These are phyloP conservation scores for Lepilemur ruficaudatus DNA, from an alignment of 2,797 vertebrate genomes.

Conservation along the genomic window DNA sequence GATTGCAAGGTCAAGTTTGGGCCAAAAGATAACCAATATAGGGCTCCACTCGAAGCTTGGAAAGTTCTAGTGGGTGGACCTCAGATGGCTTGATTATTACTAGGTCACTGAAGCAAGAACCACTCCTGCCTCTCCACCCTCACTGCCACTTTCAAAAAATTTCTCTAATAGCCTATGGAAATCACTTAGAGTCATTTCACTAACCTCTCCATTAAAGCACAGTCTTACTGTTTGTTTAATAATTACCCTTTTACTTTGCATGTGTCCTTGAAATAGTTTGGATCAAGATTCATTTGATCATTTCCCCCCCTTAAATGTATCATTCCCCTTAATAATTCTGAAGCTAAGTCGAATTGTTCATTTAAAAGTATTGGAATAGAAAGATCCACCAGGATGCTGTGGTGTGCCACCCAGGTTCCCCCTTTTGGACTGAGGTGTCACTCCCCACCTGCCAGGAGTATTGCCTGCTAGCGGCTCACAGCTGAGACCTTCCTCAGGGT, in stretches of 20 bases:
- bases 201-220: background rate
- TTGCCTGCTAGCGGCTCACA: background rate
- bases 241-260: background rate
- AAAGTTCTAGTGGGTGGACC: background rate
- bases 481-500: background rate
- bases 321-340: conserved; percentile 19
- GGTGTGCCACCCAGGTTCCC: background rate
- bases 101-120: background rate
- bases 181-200: background rate
- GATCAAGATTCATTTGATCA: background rate
- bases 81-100: background rate
- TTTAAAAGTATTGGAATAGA: background rate
- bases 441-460: background rate
- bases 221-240: background rate
- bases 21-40: background rate
- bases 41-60: background rate
- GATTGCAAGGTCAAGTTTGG: background rate
- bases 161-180: background rate
- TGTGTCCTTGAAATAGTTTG: background rate
- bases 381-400: background rate
- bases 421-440: background rate
- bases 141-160: background rate
- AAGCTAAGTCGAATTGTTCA: background rate
- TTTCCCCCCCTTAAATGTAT: background rate
- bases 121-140: background rate